These are phyloP conservation scores for Stenurella melanura DNA, from an alignment of 2,888 invertebrate genomes.

Conservation along the genomic window DNA sequence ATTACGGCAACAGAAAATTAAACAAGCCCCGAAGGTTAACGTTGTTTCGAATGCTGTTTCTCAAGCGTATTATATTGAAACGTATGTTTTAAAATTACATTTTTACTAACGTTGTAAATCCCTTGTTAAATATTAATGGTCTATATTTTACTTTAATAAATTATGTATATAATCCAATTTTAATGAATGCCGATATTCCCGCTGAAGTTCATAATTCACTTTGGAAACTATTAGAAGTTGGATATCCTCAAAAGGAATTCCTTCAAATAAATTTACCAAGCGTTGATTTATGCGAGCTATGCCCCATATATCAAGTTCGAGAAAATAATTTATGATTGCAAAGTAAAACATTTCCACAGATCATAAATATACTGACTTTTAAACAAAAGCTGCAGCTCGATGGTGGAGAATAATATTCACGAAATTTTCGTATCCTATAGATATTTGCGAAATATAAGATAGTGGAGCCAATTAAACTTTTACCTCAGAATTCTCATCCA, in stretches of 20 bases:
- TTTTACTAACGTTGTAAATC: no score
- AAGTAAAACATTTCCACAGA: background rate
- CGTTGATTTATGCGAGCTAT: constrained; percentile 13
- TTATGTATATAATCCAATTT: background rate
- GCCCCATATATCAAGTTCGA: background rate
- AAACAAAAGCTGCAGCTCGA: background rate
- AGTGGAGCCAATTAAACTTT: no score
- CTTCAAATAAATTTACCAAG: background rate
- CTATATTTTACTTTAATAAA: background rate
- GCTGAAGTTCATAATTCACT: constrained; percentile 7
- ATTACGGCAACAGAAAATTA: no score
- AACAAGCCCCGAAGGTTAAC: no score
- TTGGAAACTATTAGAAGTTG: background rate
- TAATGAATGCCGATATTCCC: background rate
- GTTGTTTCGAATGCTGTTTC: no score
- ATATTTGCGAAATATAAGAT: no score
- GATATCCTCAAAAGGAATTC: constrained; percentile 2
- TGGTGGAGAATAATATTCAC: background rate
- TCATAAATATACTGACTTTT: background rate
- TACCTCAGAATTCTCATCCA: no score
- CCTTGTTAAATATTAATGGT: no score
- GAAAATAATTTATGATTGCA: constrained; percentile 7
- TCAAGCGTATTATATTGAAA: no score
- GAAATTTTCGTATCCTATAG: no score
- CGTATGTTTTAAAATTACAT: no score